These are phyloP conservation scores for Festucalex cinctus DNA, from an alignment of 2,113 vertebrate species.

Conservation along the genomic window DNA sequence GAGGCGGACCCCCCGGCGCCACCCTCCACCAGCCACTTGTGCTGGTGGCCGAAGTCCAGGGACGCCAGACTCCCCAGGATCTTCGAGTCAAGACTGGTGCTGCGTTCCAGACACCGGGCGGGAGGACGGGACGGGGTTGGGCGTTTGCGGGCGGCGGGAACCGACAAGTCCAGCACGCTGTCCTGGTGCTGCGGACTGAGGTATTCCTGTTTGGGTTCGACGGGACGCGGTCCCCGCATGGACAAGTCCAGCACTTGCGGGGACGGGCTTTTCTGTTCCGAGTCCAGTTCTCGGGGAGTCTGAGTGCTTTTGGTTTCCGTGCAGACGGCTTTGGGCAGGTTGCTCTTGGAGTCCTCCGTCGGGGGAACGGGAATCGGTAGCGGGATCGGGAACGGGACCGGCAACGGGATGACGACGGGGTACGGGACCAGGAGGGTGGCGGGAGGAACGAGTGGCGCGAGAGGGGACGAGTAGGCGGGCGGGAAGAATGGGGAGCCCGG, in stretches of 20 bases:
- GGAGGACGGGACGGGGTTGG: constrained; percentile 45
- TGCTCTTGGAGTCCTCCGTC: constrained; percentile 77
- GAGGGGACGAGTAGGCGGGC: constrained; percentile 81
- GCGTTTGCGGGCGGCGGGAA: constrained; percentile 76
- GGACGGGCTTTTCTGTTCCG: constrained; percentile 24
- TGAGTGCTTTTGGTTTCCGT: constrained; percentile 85
- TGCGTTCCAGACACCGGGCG: constrained; percentile 58
- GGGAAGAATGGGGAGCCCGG: constrained; percentile 65
- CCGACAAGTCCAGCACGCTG: constrained; percentile 84
- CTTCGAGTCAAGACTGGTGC: constrained; percentile 72
- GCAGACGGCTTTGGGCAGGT: constrained; percentile 74
- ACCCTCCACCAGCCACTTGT: constrained; percentile 83
- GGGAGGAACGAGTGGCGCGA: constrained; percentile 87
- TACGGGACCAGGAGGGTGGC: constrained; percentile 93
- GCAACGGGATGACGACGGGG: constrained; percentile 90
- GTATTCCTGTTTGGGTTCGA: constrained; percentile 70
- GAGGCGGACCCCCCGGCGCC: constrained; percentile 48
- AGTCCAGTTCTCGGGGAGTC: constrained; percentile 52
- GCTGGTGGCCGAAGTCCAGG: constrained; percentile 79
- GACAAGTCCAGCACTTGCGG: constrained; percentile 88
- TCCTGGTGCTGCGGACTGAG: constrained; percentile 81
- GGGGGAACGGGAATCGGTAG: constrained; percentile 87
- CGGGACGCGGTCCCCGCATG: constrained; percentile 72
- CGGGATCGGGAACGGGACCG: constrained; percentile 89
- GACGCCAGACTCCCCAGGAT: constrained; percentile 65